Base-by-base conservation (phyloP, 1,140 invertebrate species). In the Thaumatotibia leucotreta region DNA sequence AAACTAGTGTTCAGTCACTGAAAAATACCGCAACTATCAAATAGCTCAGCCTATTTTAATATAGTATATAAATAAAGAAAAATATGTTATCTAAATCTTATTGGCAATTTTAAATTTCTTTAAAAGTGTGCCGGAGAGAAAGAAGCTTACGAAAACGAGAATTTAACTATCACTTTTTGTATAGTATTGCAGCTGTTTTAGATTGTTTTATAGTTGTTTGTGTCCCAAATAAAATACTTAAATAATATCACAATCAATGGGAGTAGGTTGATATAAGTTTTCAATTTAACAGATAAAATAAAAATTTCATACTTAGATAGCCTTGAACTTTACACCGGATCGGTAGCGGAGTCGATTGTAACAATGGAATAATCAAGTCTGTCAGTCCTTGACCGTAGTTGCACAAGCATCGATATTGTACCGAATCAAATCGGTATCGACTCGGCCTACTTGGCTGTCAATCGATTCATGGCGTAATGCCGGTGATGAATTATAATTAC, bases 351-450 rank as follows among this genome's bases (percentile, higher is more conserved):
- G 72, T 67, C 69, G 32, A 52, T 65, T 64, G 67, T 31, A 62
- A 69, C 70, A 67, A 79, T 79, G 63, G 68, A 78, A 67, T 67
- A 68, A 66, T 76, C 69, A 66, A 67, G 70, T 62, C 66, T 70
- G 71, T 63, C 66, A 81, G 77, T 80, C 83, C 85, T 83, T 88
- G 83, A 86, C 79, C 77, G 67, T 63, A 82, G 82, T 88, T 87
- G 80, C 73, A 79, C 76, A 86, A 88, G 31, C 31, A 75, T 72
- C 80, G 79, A 78, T 81, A 80, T 76, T 77, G 75, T 77, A 73
- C 75, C 74, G 73, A 80, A 77, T 83, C 75, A 74, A 77, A 80
- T 84, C 70, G 66, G 77, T 76, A 82, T 80, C 77, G 79, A 76
- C 76, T 75, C 69, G 77, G 72, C 77, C 79, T 72, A 81, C 70